These are phyloP conservation scores for Eudemis profundana DNA, from an alignment of 2,888 invertebrate genomes.

Conservation along the genomic window DNA sequence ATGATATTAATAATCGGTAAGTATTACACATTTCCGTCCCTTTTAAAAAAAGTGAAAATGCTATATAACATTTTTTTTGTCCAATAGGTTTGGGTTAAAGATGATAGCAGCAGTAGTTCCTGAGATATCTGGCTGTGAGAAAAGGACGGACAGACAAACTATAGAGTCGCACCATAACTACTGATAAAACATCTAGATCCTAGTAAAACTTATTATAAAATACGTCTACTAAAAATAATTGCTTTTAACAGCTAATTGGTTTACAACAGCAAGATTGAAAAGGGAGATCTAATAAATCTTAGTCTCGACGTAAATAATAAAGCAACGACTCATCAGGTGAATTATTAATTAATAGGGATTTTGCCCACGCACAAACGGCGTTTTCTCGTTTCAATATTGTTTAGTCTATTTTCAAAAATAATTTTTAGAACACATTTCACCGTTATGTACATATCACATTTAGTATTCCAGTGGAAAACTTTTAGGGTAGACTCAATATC, in stretches of 20 bases:
- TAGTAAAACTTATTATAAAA: not conserved
- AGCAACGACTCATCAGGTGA: slow-evolving; percentile 12
- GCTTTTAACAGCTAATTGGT: slow-evolving; percentile 8
- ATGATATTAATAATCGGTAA: too few species aligned
- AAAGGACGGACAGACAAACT: too few species aligned
- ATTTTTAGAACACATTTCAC: not conserved
- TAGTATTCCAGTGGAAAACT: not conserved
- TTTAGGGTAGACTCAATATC: slow-evolving; percentile 2
- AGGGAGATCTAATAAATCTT: slow-evolving; percentile 23
- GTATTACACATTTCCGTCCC: too few species aligned
- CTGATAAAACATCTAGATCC: not conserved
- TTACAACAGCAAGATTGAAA: slow-evolving; percentile 30
- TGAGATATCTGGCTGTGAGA: too few species aligned
- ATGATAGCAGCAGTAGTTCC: too few species aligned
- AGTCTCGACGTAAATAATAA: slow-evolving; percentile 12
- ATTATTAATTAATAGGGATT: slow-evolving; percentile 18
- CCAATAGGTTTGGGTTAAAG: too few species aligned
- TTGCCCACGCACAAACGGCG: slow-evolving; percentile 2
- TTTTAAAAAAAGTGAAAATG: too few species aligned
- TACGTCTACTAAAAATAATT: slow-evolving; percentile 9
- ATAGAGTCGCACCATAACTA: too few species aligned
- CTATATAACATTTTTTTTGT: too few species aligned
- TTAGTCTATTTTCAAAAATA: not conserved
- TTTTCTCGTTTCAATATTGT: not conserved
- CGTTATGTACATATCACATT: slow-evolving; percentile 2